Evolutionary conservation across 2,113 vertebrate genomes (phyloP), one percentile per base, ranked within the genome.

Genomic region (Gulo gulo): DNA sequence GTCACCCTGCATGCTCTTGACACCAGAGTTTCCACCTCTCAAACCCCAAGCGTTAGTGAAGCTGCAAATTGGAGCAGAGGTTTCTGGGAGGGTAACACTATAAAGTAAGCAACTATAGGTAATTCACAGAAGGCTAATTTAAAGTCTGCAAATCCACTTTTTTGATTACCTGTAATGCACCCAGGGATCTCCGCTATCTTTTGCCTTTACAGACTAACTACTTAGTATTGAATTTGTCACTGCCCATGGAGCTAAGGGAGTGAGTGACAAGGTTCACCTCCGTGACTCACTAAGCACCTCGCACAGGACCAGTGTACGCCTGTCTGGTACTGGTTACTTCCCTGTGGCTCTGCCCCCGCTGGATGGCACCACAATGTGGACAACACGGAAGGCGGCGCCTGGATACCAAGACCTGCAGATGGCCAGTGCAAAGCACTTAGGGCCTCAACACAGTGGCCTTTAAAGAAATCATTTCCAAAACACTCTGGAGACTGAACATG

Each of bases 11-110:
- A 5, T n/a, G 50, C 45, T 52, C 47, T 50, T 87, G 23, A 84
- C 69, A 93, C 39, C 88, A 93, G 74, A 71, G 45, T 42, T 97
- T 95, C 71, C 69, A 76, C 76, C 86, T 95, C 96, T 80, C 20
- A 39, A 91, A 96, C 42, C 57, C 63, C n/a, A 97, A 88, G 0
- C 14, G 47, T 87, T 10, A 57, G 31, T 42, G 59, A 14, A 73
- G 50, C 69, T 85, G 63, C 16, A 61, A 79, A 55, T 39, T 31
- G 42, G 9, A 67, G 34, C 39, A 67, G 87, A 45, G 18, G 91
- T 71, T 82, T 87, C 47, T 36, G 3, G 57, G 29, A 52, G 7
- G 12, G 47, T 67, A 24, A 55, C 76, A 7, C 82, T 88, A 24
- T 47, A 88, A 67, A 91, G 31, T 21, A 83, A 74, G 81, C 11